Base-by-base conservation (phyloP, 2,888 invertebrate species). In the Pherbina coryleti region DNA sequence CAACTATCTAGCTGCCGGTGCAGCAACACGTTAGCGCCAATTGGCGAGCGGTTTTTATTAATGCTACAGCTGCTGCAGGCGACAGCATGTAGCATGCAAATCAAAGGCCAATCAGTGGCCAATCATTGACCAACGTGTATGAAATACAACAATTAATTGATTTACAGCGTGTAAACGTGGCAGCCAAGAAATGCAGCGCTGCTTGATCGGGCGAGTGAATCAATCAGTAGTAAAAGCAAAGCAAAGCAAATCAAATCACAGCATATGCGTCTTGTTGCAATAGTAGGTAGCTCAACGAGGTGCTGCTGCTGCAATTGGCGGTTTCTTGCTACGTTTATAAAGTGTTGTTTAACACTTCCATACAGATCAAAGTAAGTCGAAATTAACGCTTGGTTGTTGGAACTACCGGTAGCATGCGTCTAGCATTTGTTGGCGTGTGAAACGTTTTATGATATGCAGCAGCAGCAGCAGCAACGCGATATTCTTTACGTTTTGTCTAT, bases 111-210 rank as follows among this genome's bases (percentile, higher is more conserved):
- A n/a, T 66, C 66, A 66, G 37, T 67, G 44, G 67, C 67, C 37
- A 67, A 37, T 67, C 70, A 55, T 19, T 34, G 55, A 53, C 19
- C 34, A 53, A 67, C 34, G 44, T 34, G 9, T 34, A 25, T 60
- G 72, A 72, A 25, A 60, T 57, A 60, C 72, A 72, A 72, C 72
- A 72, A 60, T 60, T 57, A 72, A 72, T 72, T 72, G 72, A 72
- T 72, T 60, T 72, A 37, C 37, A 51, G 25, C 51, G 69, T 51
- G 51, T 64, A 64, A 62, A 74, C 44, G 57, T 25, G 53, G 71
- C 53, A 44, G 44, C 44, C 1, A 11, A 44, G 44, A 11, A 44
- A 44, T 11, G 44, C 14, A 11, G 44, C 2, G 14, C 14, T 1
- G 3, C 2, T 11, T 14, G 14, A n/a, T n/a, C n/a, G 44, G 11